Evolutionary conservation across 2,113 vertebrate genomes (phyloP), one percentile per base, ranked within the genome.

Genomic region (Entosphenus tridentatus): DNA sequence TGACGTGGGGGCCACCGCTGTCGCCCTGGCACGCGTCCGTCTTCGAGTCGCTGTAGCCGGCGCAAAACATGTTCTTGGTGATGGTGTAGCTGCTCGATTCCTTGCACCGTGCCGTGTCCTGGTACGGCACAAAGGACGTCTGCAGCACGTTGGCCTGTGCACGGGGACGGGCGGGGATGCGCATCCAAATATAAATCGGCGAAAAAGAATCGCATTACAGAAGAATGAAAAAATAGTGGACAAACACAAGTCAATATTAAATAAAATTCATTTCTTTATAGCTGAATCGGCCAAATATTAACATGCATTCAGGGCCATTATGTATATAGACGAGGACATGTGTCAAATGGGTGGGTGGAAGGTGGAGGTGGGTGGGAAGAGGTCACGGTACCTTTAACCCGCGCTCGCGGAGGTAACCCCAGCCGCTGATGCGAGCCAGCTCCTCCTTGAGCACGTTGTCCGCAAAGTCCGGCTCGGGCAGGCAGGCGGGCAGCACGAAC

Each of bases 11-110:
- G 0, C 92, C 91, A 0, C 92, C 92, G 0, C 88, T 92, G 78
- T 97, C 92, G 1, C 92, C 93, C 72, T 93, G 84, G 69, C 91
- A 97, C 3, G 93, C 84, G 5, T 96, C 93, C 16, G 85, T 84
- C 1, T 75, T 3, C 3, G 73, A 73, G 0, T 72, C 55, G 6
- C 84, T 76, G 2, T 89, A 95, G 69, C 93, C 91, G 0, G 93
- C 91, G 2, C 93, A 97, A 79, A 97, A 97, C 93, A 97, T 96
- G 70, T 82, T 84, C 10, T 71, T 39, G 0, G 83, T 80, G 74
- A 97, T 81, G 0, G 6, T 71, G 16, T 83, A 80, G 12, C 70
- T 70, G 16, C 82, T 92, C 58, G 92, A 93, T 8, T 87, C 80
- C 1, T 83, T 81, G 75, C 92, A 97, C 3, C 70, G 77, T 14